Evolutionary conservation across 2,888 invertebrate genomes (phyloP), one percentile per base, ranked within the genome.

Genomic region (Noctua janthina): DNA sequence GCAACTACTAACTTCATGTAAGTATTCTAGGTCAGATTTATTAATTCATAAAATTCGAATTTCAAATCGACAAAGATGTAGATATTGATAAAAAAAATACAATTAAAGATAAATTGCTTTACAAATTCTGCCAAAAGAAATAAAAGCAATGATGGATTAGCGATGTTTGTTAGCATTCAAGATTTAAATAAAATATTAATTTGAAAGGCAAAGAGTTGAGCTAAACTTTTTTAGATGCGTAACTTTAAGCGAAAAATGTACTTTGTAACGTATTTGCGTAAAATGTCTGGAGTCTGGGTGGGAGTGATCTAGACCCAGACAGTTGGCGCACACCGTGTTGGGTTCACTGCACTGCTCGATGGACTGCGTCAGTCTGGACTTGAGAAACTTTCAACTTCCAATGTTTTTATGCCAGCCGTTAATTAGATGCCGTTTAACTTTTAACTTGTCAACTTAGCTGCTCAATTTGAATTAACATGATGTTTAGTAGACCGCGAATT

Each of bases 321-420:
- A 85, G 87, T 75, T 82, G 88, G 84, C 87, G 86, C 76, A 85
- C 79, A 82, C 83, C 75, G 87, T 83, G 69, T 75, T 76, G 88
- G 86, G 92, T 92, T 93, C 92, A 93, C 86, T 93, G 92, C 91
- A 92, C 93, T 79, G 69, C 68, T 76, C 88, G 81, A 86, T 91
- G 87, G 84, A 78, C 87, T 87, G 79, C 89, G 87, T 85, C 90
- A 84, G 87, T 87, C 90, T 90, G 90, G 88, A 87, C 88, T 79
- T 73, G 80, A 84, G 72, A 81, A 86, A 88, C 84, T 87, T 86
- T 72, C 78, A 81, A 85, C 80, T 87, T 77, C 85, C 70, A 85
- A 79, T 81, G 79, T 83, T 87, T 89, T 88, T 83, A 84, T 84
- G 67, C 23, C 54, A 67, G 49, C 68, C 76, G 64, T 74, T 88